Base-by-base conservation (phyloP, 2,797 vertebrate species). In the Bovichtus variegatus region DNA sequence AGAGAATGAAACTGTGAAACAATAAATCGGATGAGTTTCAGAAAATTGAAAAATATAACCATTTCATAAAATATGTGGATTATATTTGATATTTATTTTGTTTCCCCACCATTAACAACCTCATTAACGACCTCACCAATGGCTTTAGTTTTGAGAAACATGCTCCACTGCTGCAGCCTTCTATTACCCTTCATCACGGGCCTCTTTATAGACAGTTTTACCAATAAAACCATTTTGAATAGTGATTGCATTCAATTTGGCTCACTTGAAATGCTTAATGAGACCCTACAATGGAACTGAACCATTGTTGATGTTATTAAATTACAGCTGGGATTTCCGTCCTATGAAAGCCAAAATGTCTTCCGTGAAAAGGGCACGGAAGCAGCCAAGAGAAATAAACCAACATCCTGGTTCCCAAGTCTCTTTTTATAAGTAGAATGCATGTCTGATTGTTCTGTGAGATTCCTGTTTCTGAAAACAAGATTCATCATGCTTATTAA, bases 351-450 rank as follows among this genome's bases (percentile, higher is more conserved):
- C 27, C 12, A 47, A 2, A 12, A 27, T 2, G 29, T 67, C 15
- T 54, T 16, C 29, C 8, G 5, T 4, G 2, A 58, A 21, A 21
- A 21, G 4, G 10, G 16, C 34, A 49, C n/a, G 36, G 27, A 29
- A 9, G 27, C 27, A 72, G 31, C 50, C 71, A 69, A 46, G 38
- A 66, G 9, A 67, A 63, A 66, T n/a, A 55, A 43, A 29, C 44
- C 15, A 19, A 44, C 31, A 44, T 2, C 13, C 5, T 12, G 3
- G 8, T 64, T 36, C 53, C 36, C 31, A 54, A 2, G 25, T 6
- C 41, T 49, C 3, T 27, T 19, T 31, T 36, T 54, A 41, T 13
- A 15, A 38, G 21, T 61, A 4, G 3, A 63, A 58, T 18, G 9
- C 47, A 34, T 15, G 3, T 63, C 16, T n/a, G 53, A n/a, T 62